Evolutionary conservation across 2,888 invertebrate species (phyloP).

Genomic region (Hemicrepidius hirtus): DNA sequence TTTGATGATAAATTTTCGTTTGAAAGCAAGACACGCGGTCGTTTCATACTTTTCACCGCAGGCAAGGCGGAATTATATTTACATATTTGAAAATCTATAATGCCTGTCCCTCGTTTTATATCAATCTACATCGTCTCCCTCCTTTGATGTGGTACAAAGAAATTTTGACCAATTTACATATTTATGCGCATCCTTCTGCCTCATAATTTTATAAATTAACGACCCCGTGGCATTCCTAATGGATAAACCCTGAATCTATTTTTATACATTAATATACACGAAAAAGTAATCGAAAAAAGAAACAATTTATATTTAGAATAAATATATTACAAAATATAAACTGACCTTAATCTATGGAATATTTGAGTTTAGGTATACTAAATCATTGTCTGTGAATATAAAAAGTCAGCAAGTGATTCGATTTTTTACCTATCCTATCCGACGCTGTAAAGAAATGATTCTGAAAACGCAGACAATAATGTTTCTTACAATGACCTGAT

Average conservation of each 20-base stretch:
- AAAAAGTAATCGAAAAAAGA: no score
- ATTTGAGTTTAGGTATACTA: no score
- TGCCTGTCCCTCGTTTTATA: conserved; percentile 61
- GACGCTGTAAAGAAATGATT: conserved; percentile 22
- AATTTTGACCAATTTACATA: conserved; percentile 66
- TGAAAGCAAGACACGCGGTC: conserved; percentile 37
- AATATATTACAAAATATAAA: no score
- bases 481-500: conserved; percentile 46
- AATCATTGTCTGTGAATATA: no score
- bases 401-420: no score
- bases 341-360: no score
- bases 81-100: conserved; percentile 59
- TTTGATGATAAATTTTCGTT: conserved; percentile 33
- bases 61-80: conserved; percentile 53
- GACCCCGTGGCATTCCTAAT: conserved; percentile 26
- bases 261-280: no score
- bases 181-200: conserved; percentile 57
- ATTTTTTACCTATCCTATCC: no score
- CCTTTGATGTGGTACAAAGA: conserved; percentile 63
- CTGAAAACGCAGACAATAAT: conserved; percentile 29
- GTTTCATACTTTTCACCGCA: conserved; percentile 42
- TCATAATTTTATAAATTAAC: conserved; percentile 49
- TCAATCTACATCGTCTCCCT: conserved; percentile 61
- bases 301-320: no score
- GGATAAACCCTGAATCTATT: conserved; percentile 21